phyloP scores from a whole-genome alignment of 2,797 vertebrate species.

The Gymnocypris eckloni region DNA sequence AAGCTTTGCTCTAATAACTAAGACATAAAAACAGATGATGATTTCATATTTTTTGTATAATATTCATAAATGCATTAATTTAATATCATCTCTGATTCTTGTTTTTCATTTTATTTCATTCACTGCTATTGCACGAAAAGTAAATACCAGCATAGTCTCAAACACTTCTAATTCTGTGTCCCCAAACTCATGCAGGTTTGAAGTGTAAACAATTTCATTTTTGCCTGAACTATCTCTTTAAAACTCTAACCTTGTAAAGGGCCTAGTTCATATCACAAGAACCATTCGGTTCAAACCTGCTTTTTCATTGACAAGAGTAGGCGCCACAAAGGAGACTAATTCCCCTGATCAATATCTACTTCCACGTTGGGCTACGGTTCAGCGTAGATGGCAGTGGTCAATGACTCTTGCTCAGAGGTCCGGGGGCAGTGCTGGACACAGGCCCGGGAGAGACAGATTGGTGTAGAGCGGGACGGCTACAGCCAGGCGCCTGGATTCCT shows the following conservation, averaged over 20 bases:
- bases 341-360: constrained; percentile 50
- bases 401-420: constrained; percentile 45
- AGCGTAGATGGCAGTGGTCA: constrained; percentile 45
- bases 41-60: not conserved
- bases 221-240: not conserved
- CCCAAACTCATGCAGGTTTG: not conserved
- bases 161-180: not conserved
- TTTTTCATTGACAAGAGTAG: constrained; percentile 27
- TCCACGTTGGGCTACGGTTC: constrained; percentile 51
- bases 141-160: not conserved
- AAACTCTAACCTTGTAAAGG: not conserved
- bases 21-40: not conserved
- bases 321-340: constrained; percentile 24
- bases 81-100: not conserved
- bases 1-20: not conserved
- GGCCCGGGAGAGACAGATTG: constrained; percentile 63
- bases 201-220: not conserved
- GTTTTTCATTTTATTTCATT: not conserved
- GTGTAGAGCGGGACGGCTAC: constrained; percentile 48
- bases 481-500: constrained; percentile 57
- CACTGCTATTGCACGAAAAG: not conserved
- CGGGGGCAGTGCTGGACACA: constrained; percentile 54
- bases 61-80: not conserved
- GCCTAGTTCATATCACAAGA: constrained; percentile 6
- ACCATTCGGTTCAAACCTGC: constrained; percentile 22